These are phyloP conservation scores for Pseudoatta argentina DNA, from an alignment of 1,140 invertebrate species.

Conservation along the genomic window DNA sequence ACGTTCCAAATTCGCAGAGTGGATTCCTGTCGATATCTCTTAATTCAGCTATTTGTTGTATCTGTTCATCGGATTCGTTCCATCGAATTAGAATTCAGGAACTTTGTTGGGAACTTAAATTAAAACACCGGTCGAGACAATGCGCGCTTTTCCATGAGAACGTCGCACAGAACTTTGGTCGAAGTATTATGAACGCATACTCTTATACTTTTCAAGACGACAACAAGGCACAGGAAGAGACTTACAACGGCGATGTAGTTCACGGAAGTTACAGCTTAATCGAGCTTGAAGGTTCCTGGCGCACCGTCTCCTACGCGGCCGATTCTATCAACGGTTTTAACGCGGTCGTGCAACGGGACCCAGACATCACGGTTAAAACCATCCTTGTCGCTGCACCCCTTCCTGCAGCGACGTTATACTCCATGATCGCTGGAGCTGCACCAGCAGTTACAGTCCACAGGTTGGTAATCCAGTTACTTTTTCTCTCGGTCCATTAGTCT, in stretches of 20 bases:
- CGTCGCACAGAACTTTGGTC: constrained; percentile 7
- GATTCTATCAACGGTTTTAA: constrained; percentile 86
- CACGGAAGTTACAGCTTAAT: constrained; percentile 86
- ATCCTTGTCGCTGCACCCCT: constrained; percentile 68
- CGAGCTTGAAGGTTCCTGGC: constrained; percentile 85
- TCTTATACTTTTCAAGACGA: constrained; percentile 80
- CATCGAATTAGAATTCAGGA: constrained; percentile 47
- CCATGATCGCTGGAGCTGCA: constrained; percentile 62
- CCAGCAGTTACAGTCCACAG: constrained; percentile 63
- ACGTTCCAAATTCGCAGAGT: constrained; percentile 24
- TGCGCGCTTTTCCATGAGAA: not conserved
- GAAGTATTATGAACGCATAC: constrained; percentile 30
- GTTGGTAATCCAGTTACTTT: constrained; percentile 52
- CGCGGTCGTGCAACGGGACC: constrained; percentile 85
- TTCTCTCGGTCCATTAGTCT: constrained; percentile 32
- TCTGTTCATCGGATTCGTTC: constrained; percentile 4
- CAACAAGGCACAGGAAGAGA: constrained; percentile 85
- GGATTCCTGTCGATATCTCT: constrained; percentile 40
- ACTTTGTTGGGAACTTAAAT: constrained; percentile 38
- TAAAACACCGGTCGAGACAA: constrained; percentile 51
- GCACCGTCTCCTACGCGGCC: constrained; percentile 85
- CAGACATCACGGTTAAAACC: constrained; percentile 74
- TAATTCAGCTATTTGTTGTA: constrained; percentile 40
- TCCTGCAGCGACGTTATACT: constrained; percentile 31
- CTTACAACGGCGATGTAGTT: constrained; percentile 85